Percentiles rank a stretch among this genome's conserved stretches.
Conservation (phyloP, 37 sponge, comb jelly and placozoan species). For the Cladorhizidae sp. region DNA sequence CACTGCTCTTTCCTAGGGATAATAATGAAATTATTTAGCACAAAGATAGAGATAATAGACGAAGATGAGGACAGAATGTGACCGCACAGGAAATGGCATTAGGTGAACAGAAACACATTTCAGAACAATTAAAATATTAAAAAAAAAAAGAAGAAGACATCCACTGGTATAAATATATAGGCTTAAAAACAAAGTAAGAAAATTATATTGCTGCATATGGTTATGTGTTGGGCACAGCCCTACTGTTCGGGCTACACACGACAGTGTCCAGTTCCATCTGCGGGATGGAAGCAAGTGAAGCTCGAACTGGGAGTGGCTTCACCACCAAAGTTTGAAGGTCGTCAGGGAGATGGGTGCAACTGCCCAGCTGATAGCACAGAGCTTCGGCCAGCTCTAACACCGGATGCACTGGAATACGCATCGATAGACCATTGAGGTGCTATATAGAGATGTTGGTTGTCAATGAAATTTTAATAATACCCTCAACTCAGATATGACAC, state of each 20-base stretch:
- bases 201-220: not conserved
- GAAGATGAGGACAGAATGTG: too few species aligned
- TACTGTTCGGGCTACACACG: constrained; percentile 35
- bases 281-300: not conserved
- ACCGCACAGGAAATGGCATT: too few species aligned
- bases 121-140: too few species aligned
- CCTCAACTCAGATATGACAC: too few species aligned
- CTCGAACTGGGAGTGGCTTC: constrained; percentile 20
- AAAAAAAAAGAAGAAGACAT: not conserved
- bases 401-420: constrained; percentile 45
- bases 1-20: too few species aligned
- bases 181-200: constrained; percentile 1
- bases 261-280: constrained; percentile 26
- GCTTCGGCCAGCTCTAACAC: constrained; percentile 71
- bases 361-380: constrained; percentile 65
- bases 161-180: not conserved
- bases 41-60: too few species aligned
- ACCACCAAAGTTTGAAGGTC: constrained; percentile 38
- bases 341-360: constrained; percentile 29
- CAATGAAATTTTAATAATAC: too few species aligned
- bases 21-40: too few species aligned
- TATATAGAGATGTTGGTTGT: too few species aligned
- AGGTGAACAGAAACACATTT: too few species aligned
- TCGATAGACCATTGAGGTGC: constrained; percentile 81
- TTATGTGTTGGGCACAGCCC: constrained; percentile 36